Evolutionary conservation across 2,797 vertebrate species (phyloP).

Genomic region (Jordanella pulchra): DNA sequence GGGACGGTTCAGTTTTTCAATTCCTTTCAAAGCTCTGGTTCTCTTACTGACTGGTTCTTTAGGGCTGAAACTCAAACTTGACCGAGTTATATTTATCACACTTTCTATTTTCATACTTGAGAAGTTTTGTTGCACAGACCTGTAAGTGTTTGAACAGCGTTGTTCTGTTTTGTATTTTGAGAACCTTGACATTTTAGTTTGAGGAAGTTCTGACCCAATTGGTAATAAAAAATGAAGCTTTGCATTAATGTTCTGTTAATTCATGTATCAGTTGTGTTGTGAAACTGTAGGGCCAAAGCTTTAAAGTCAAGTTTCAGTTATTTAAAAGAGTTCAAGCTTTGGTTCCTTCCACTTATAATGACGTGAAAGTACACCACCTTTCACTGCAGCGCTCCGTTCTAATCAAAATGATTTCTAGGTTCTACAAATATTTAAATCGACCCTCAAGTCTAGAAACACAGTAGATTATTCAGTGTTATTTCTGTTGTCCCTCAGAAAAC

Average conservation of each 20-base stretch:
- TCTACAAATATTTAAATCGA: no score
- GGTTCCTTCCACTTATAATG: neutral
- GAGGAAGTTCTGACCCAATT: neutral
- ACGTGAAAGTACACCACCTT: neutral
- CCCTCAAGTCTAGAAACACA: no score
- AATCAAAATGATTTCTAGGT: neutral
- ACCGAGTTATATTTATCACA: no score
- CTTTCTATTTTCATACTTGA: neutral
- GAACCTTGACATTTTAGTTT: conserved; percentile 3
- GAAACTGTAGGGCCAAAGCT: neutral
- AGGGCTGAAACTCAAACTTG: neutral
- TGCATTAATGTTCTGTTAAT: neutral
- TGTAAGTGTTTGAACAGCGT: neutral
- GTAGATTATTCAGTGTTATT: no score
- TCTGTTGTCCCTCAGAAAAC: no score
- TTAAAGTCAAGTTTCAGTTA: neutral
- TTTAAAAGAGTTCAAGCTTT: neutral
- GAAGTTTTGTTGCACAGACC: neutral
- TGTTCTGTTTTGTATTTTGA: neutral
- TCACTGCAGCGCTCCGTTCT: neutral
- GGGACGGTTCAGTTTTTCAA: conserved; percentile 12
- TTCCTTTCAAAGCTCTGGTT: conserved; percentile 14
- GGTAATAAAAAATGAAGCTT: neutral
- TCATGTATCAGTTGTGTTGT: neutral
- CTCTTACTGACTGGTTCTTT: neutral